Evolutionary conservation across 2,113 vertebrate genomes (phyloP).

Genomic region (Mus pahari): DNA sequence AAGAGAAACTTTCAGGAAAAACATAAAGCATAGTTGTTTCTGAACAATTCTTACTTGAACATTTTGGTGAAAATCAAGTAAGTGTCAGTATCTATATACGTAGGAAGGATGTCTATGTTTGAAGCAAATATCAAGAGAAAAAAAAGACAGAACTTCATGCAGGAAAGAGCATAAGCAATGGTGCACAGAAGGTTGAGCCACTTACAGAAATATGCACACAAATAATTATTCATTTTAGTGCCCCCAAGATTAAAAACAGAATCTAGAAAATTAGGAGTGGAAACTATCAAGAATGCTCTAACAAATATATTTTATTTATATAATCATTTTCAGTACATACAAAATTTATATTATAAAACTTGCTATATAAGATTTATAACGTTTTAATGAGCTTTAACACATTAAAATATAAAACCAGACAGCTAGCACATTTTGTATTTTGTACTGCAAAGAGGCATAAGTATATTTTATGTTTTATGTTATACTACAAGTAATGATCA

Average conservation of each 20-base stretch:
- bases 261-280: background rate
- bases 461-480: background rate
- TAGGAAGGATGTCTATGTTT: background rate
- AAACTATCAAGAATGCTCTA: background rate
- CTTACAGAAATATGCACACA: background rate
- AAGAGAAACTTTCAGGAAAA: background rate
- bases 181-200: background rate
- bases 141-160: background rate
- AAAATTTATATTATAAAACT: background rate
- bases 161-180: background rate
- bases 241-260: background rate
- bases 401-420: background rate
- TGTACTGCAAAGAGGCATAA: background rate
- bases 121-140: background rate
- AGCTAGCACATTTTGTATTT: background rate
- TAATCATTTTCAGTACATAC: background rate
- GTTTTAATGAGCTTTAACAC: background rate
- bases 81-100: background rate
- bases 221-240: background rate
- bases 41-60: conserved; percentile 2
- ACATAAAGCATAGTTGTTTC: background rate
- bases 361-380: background rate
- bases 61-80: background rate
- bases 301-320: conserved; percentile 18
- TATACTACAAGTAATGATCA: background rate